A percentile compares a stretch with the other conserved stretches of the same genome.
Conservation (phyloP, 2,113 vertebrate genomes). For the Chinchilla lanigera region DNA sequence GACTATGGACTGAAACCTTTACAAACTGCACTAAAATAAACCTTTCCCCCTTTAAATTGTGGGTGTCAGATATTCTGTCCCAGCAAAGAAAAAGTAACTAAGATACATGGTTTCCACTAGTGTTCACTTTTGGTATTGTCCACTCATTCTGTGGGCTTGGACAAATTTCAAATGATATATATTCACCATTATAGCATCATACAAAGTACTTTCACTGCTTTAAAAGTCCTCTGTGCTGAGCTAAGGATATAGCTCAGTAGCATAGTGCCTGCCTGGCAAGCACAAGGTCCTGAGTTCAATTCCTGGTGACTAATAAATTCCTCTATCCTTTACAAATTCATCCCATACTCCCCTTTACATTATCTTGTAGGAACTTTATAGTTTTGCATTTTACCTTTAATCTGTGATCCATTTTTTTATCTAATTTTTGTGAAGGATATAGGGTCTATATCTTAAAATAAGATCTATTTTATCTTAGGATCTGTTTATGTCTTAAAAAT, state of each 20-base stretch:
- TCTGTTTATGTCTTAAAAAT: neutral
- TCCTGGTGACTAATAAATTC: too few species aligned
- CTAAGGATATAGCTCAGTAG: too few species aligned
- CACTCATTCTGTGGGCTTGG: neutral
- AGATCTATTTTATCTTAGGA: neutral
- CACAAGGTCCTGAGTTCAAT: too few species aligned
- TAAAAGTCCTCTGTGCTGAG: neutral
- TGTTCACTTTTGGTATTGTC: neutral
- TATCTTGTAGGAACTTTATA: neutral
- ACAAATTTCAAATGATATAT: neutral
- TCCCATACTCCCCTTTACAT: neutral
- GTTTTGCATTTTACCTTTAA: neutral
- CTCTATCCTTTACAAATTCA: neutral
- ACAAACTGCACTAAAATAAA: neutral
- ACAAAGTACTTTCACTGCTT: neutral
- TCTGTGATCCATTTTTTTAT: neutral
- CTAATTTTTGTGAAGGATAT: neutral
- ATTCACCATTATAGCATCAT: neutral
- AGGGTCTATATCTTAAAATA: neutral
- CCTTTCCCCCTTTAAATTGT: neutral
- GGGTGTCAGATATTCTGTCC: neutral
- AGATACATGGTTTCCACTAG: neutral
- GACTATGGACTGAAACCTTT: neutral
- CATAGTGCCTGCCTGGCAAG: too few species aligned
- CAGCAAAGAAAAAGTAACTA: neutral